A percentile compares a stretch with the other conserved stretches of the same genome.
Conservation (phyloP, 1,140 invertebrate species). For the Zeugodacus cucurbitae region DNA sequence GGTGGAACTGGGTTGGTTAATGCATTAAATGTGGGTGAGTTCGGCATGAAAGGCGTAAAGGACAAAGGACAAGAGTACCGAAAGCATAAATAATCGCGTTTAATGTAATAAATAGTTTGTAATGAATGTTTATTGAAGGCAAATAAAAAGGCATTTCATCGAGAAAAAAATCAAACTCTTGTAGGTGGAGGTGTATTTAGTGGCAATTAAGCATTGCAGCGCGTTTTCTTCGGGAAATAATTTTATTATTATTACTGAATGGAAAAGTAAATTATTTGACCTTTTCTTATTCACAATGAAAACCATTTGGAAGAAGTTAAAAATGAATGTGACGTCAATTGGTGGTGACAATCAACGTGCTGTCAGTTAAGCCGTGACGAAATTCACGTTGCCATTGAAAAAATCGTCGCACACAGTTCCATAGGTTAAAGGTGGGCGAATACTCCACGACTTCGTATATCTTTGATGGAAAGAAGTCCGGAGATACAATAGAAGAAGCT, state of each 20-base stretch:
- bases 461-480: too few relatives aligned
- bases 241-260: neutral
- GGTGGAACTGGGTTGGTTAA: neutral
- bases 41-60: neutral
- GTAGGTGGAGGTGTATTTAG: neutral
- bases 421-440: too few relatives aligned
- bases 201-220: neutral
- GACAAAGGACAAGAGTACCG: neutral
- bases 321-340: too few relatives aligned
- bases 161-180: neutral
- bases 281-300: neutral
- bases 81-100: conserved; percentile 15
- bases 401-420: too few relatives aligned
- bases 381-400: too few relatives aligned
- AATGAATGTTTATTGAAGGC: neutral
- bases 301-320: too few relatives aligned
- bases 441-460: too few relatives aligned
- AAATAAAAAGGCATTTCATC: neutral
- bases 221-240: neutral
- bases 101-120: neutral
- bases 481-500: too few relatives aligned
- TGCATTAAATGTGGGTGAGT: conserved; percentile 11
- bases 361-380: too few relatives aligned
- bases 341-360: too few relatives aligned
- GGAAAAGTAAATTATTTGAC: neutral